phyloP scores from a whole-genome alignment of 2,888 invertebrate species.

The Candidula unifasciata region DNA sequence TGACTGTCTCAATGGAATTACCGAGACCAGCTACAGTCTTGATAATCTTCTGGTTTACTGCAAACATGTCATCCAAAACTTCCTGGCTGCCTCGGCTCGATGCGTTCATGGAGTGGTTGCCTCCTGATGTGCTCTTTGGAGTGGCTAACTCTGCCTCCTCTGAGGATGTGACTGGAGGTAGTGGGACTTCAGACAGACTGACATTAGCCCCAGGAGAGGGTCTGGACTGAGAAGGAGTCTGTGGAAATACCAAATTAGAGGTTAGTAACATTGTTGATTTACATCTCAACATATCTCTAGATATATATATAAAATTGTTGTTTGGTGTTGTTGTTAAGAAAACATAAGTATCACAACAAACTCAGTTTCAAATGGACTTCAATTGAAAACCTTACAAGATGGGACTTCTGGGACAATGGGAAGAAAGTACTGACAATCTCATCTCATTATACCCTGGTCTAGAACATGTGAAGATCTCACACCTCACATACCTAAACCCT shows the following conservation, averaged over 20 bases:
- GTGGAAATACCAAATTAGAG: neutral
- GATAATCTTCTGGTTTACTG: neutral
- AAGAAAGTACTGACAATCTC: too few relatives aligned
- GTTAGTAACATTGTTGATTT: neutral
- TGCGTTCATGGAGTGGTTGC: conserved; percentile 25
- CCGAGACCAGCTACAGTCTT: neutral
- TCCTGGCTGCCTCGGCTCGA: conserved; percentile 38
- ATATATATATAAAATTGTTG: too few relatives aligned
- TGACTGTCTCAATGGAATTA: conserved; percentile 29
- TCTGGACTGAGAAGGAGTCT: conserved; percentile 31
- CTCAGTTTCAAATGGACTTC: too few relatives aligned
- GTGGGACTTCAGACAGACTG: conserved; percentile 62
- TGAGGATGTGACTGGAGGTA: conserved; percentile 69
- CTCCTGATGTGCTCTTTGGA: conserved; percentile 51
- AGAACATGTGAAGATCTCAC: too few relatives aligned
- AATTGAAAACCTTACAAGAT: too few relatives aligned
- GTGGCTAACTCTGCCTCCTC: conserved; percentile 69
- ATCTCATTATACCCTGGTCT: too few relatives aligned
- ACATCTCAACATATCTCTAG: too few relatives aligned
- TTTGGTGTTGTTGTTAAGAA: too few relatives aligned
- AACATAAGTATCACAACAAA: too few relatives aligned
- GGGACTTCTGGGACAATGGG: too few relatives aligned
- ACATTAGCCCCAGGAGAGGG: conserved; percentile 36
- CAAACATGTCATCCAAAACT: conserved; percentile 46
- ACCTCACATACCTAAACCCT: too few relatives aligned